A percentile compares a stretch with the other conserved stretches of the same genome.
Evolutionary conservation across 2,888 invertebrate genomes (phyloP).

Genomic region (Andricus quercusramuli): DNA sequence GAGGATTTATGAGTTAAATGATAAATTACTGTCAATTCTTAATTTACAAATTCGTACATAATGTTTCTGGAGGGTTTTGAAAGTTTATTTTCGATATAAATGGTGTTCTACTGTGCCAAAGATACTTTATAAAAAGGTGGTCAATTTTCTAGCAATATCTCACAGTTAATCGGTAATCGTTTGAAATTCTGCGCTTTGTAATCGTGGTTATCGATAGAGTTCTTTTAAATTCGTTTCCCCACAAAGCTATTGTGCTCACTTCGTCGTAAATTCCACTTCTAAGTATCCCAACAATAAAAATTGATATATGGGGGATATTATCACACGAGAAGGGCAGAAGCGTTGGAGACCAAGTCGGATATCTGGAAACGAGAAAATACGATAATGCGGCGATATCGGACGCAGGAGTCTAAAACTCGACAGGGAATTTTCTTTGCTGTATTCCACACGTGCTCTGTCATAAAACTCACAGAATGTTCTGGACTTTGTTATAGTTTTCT

Average conservation of each 20-base stretch:
- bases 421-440: constrained; percentile 15
- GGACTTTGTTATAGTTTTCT: neutral
- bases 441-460: constrained; percentile 30
- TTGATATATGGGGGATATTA: constrained; percentile 37
- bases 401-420: neutral
- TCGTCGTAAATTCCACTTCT: constrained; percentile 16
- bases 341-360: constrained; percentile 37
- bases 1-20: too few relatives aligned
- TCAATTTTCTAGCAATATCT: constrained; percentile 17
- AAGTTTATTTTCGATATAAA: neutral
- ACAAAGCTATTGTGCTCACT: constrained; percentile 4
- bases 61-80: too few relatives aligned
- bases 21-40: too few relatives aligned
- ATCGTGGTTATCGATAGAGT: constrained; percentile 4
- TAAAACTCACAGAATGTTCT: constrained; percentile 11
- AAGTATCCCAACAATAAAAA: constrained; percentile 36
- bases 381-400: neutral
- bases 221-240: constrained; percentile 21
- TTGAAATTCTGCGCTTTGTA: constrained; percentile 18
- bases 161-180: neutral
- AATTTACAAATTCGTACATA: too few relatives aligned
- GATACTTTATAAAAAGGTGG: constrained; percentile 2
- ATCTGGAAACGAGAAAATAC: constrained; percentile 40
- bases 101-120: neutral
- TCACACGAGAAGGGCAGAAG: constrained; percentile 16